phyloP scores from a whole-genome alignment of 1,140 invertebrate genomes.

The Lamellibrachia luymesi region DNA sequence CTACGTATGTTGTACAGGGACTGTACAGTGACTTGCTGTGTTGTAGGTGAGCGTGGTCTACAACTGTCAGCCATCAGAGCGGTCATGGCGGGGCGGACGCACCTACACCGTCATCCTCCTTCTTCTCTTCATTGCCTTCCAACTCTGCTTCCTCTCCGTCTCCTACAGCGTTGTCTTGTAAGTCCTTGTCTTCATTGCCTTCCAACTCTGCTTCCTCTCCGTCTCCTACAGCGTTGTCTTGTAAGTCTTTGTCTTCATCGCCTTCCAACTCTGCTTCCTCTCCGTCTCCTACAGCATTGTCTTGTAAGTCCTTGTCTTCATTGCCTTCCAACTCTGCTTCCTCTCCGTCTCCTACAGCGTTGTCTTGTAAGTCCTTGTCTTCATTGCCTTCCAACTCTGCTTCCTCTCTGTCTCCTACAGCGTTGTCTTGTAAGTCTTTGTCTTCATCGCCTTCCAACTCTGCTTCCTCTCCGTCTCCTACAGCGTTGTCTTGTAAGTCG shows the following conservation, averaged over 20 bases:
- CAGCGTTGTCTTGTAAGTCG: no score
- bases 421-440: no score
- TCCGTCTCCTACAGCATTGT: background rate
- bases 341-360: background rate
- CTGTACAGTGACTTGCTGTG: conserved; percentile 7
- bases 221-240: background rate
- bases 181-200: conserved; percentile 3
- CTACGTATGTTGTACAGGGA: background rate
- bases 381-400: no score
- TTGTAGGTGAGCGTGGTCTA: conserved; percentile 46
- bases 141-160: conserved; percentile 61
- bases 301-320: background rate
- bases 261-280: no score
- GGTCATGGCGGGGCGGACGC: conserved; percentile 69
- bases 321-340: no score
- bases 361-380: no score
- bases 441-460: no score
- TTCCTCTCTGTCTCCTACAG: no score
- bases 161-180: conserved; percentile 34
- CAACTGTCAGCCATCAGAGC: conserved; percentile 44
- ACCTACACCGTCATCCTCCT: conserved; percentile 71
- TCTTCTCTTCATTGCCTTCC: conserved; percentile 66
- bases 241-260: background rate
- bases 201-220: no score
- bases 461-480: no score